These are phyloP conservation scores for Petrophora chlorosata DNA, from an alignment of 2,888 invertebrate genomes.

Conservation along the genomic window DNA sequence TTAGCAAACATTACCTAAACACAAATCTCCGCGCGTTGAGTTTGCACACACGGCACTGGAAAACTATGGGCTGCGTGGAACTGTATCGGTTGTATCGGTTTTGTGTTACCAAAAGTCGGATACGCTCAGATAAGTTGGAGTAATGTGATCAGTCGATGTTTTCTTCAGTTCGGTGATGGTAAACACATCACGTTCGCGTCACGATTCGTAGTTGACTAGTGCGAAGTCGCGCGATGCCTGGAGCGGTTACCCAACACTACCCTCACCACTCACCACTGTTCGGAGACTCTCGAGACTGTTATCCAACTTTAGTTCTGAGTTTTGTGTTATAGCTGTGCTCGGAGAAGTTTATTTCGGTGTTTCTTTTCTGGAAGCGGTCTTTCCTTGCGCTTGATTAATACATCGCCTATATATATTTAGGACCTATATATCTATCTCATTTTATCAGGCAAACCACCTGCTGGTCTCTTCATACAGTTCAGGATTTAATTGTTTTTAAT, in stretches of 20 bases:
- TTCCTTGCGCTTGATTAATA: no score
- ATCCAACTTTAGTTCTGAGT: constrained; percentile 26
- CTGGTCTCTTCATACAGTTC: no score
- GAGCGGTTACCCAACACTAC: constrained; percentile 41
- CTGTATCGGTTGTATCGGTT: neutral
- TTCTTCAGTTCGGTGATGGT: constrained; percentile 5
- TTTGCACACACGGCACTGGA: constrained; percentile 24
- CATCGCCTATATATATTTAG: no score
- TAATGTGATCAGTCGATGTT: constrained; percentile 12
- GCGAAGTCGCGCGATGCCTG: constrained; percentile 22
- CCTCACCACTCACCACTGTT: constrained; percentile 35
- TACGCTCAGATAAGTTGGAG: neutral
- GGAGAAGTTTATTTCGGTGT: no score
- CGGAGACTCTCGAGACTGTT: constrained; percentile 25
- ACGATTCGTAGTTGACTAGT: constrained; percentile 37
- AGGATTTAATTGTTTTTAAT: no score
- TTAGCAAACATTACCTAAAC: constrained; percentile 43
- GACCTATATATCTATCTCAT: no score
- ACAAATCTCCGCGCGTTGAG: constrained; percentile 17
- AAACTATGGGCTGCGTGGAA: neutral
- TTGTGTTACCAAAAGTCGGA: constrained; percentile 2
- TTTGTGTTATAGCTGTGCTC: neutral
- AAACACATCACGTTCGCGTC: constrained; percentile 26
- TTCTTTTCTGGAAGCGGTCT: neutral
- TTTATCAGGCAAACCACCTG: no score